Percentiles rank a stretch among this genome's conserved stretches.
These are phyloP conservation scores for Lomographa bimaculata DNA, from an alignment of 2,888 invertebrate species.

Conservation along the genomic window DNA sequence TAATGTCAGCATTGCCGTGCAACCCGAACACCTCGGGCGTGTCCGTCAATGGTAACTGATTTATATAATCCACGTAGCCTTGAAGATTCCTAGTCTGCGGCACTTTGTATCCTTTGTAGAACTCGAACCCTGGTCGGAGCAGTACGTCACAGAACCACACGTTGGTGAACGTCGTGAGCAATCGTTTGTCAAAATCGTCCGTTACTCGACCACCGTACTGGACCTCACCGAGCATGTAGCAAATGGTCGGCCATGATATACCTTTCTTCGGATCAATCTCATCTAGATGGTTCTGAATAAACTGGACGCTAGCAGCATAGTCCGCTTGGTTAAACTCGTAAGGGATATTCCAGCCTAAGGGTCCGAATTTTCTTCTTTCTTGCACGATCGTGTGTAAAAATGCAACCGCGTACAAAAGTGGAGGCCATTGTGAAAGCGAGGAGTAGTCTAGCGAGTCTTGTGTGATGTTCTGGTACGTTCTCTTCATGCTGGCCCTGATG, in stretches of 20 bases:
- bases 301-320: slow-evolving; percentile 97
- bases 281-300: slow-evolving; percentile 97
- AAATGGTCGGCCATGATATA: slow-evolving; percentile 98
- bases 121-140: slow-evolving; percentile 94
- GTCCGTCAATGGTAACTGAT: slow-evolving; percentile 91
- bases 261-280: slow-evolving; percentile 98
- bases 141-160: slow-evolving; percentile 98
- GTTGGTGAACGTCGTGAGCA: slow-evolving; percentile 96
- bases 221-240: slow-evolving; percentile 98
- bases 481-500: slow-evolving; percentile 94
- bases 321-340: slow-evolving; percentile 99
- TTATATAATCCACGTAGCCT: slow-evolving; percentile 94
- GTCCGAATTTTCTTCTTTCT: slow-evolving; percentile 97
- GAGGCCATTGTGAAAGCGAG: slow-evolving; percentile 96
- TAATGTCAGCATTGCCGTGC: slow-evolving; percentile 98
- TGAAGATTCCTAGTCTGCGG: slow-evolving; percentile 91
- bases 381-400: slow-evolving; percentile 98
- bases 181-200: slow-evolving; percentile 97
- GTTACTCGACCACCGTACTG: slow-evolving; percentile 96
- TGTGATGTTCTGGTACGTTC: slow-evolving; percentile 94
- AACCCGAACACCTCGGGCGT: slow-evolving; percentile 98
- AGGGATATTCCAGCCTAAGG: slow-evolving; percentile 98
- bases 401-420: slow-evolving; percentile 95
- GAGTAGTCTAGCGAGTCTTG: slow-evolving; percentile 97
- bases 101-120: slow-evolving; percentile 96